phyloP scores from a whole-genome alignment of 1,140 invertebrate genomes.

The Berghia stephanieae region DNA sequence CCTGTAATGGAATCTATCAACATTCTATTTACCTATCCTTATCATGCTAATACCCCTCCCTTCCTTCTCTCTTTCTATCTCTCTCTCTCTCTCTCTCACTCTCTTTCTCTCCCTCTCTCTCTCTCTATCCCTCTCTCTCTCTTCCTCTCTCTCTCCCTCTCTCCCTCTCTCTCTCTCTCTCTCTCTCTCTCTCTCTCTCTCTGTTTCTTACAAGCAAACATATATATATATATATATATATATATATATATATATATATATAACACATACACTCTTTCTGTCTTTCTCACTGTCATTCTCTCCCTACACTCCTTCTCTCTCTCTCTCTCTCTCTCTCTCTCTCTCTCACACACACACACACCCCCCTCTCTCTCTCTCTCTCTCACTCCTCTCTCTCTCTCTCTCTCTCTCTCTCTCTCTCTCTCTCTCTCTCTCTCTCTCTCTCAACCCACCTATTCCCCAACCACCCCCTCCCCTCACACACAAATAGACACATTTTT shows the following conservation, averaged over 20 bases:
- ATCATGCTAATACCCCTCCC: neutral
- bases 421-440: no score
- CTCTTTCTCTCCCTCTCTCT: neutral
- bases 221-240: neutral
- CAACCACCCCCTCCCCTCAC: no score
- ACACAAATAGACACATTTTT: no score
- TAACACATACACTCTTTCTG: neutral
- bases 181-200: neutral
- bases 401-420: no score
- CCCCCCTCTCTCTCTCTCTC: no score
- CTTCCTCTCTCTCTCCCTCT: neutral
- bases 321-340: neutral
- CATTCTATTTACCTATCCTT: neutral
- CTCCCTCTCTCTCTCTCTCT: neutral
- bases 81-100: neutral
- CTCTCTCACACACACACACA: neutral
- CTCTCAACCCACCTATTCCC: no score
- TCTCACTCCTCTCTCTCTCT: no score
- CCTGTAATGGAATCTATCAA: neutral
- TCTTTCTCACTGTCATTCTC: neutral
- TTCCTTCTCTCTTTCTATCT: neutral
- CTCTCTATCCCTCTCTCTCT: neutral
- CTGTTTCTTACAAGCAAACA: neutral
- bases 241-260: neutral
- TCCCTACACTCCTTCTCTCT: neutral